Base-by-base conservation (phyloP, 2,113 vertebrate genomes). In the Misgurnus mizolepis region DNA sequence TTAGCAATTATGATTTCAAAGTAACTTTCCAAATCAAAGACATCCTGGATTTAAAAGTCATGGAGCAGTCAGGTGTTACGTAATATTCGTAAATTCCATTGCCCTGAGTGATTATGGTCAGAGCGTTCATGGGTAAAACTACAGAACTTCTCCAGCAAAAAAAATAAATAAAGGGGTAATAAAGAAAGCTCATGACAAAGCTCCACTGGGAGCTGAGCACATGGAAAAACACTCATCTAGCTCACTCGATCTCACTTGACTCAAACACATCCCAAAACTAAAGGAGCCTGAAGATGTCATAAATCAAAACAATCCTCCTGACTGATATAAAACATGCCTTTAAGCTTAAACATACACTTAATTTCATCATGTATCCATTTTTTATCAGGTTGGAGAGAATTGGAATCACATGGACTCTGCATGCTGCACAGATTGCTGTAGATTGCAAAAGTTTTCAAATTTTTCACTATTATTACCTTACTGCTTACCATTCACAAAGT, bases 1-100 rank as follows among this genome's bases (percentile, higher is more conserved):
- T 34, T 34, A 34, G 47, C 15, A 58, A 60, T 82, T 66, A 47
- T 17, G 58, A 65, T 78, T 78, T 40, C 22, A 62, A 81, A 72
- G 60, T 22, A 69, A 3, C 22, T 62, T 70, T 11, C 7, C 49
- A 49, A 43, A 77, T 22, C 50, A 18, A 18, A 45, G 4, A 1
- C 6, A 47, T 69, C 43, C 18, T 68, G 40, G 49, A 79, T 22
- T 67, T 47, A 74, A 18, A 71, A 15, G 45, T 68, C 9, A 75
- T 64, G 39, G 12, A 15, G n/a, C 39, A 56, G 43, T 41, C 75
- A 78, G 67, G 27, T 68, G 61, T 73, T 67, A 72, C 10, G 39
- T 58, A 55, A 76, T 62, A 60, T 27, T 56, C 55, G 53, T 60
- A 22, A 56, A 71, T 39, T 55, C 45, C 12, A 62, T 53, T 67